Evolutionary conservation across 2,888 invertebrate genomes (phyloP).

Genomic region (Empis livida): DNA sequence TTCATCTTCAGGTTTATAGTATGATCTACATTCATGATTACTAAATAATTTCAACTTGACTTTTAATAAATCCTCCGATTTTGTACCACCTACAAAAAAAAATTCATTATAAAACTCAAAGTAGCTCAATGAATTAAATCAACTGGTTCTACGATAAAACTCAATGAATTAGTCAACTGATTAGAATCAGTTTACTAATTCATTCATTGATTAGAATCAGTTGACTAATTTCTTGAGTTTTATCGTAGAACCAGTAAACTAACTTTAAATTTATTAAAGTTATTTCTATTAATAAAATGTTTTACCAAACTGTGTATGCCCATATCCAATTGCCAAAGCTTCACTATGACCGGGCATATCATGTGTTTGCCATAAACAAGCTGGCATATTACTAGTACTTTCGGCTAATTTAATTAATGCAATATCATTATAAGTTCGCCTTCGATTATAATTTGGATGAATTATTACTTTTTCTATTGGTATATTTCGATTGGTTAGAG

Average conservation of each 20-base stretch:
- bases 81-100: background rate
- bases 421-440: conserved; percentile 3
- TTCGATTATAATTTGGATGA: conserved; percentile 3
- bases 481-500: background rate
- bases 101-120: no score
- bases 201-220: no score
- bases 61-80: conserved; percentile 2
- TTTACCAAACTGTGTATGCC: conserved; percentile 6
- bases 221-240: no score
- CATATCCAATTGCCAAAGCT: conserved; percentile 4
- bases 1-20: background rate
- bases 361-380: background rate
- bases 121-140: no score
- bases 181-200: no score
- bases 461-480: background rate
- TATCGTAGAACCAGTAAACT: no score
- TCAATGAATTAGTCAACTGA: no score
- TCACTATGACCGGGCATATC: background rate
- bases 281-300: no score
- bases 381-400: background rate
- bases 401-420: conserved; percentile 2
- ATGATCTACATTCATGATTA: background rate
- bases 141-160: no score
- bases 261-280: no score
- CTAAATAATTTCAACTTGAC: conserved; percentile 1